These are phyloP conservation scores for Eretmochelys imbricata DNA, from an alignment of 2,113 vertebrate species.

Conservation along the genomic window DNA sequence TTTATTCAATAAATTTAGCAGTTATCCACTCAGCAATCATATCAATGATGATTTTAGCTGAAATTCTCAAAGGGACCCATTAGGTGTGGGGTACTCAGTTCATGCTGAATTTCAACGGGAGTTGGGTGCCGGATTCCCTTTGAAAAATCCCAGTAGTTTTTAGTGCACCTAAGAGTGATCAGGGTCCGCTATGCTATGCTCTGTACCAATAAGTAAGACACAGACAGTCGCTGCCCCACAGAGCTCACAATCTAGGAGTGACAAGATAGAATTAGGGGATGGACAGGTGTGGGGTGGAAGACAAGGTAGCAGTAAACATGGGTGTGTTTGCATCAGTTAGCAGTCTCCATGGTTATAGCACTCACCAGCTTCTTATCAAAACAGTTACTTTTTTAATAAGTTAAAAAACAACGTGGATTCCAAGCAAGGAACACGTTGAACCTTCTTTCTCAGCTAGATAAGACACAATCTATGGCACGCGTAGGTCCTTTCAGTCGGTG, in stretches of 20 bases:
- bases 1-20: neutral
- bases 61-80: neutral
- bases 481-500: neutral
- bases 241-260: neutral
- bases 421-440: neutral
- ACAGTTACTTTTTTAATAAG: neutral
- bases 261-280: neutral
- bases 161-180: neutral
- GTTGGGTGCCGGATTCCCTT: rapidly evolving
- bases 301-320: neutral
- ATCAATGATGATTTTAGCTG: neutral
- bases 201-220: neutral
- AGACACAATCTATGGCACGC: rapidly evolving
- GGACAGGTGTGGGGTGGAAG: neutral
- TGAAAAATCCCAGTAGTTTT: neutral
- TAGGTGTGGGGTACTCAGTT: rapidly evolving
- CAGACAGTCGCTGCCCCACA: neutral
- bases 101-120: neutral
- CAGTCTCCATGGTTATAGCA: neutral
- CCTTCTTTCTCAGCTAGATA: neutral
- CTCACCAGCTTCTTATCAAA: neutral
- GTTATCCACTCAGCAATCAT: neutral
- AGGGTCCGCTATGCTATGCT: neutral
- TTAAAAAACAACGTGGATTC: rapidly evolving
- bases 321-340: neutral